Conservation (phyloP, 2,797 vertebrate species). For the Falco concolor region DNA sequence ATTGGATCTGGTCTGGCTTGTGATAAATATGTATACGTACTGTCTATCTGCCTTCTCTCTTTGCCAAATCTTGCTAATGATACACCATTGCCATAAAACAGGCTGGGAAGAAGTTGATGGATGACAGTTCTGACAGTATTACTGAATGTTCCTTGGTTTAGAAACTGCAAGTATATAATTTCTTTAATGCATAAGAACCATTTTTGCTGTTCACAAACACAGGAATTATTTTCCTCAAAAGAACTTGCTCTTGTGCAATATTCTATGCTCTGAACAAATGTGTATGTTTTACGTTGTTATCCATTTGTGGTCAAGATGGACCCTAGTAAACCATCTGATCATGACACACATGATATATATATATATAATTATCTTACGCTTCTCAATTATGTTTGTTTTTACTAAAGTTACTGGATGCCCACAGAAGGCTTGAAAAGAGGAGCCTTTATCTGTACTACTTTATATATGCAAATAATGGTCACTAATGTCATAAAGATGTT, state of each 20-base stretch:
- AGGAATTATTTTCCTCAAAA: slow-evolving; percentile 61
- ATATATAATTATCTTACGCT: slow-evolving; percentile 28
- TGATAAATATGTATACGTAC: slow-evolving; percentile 20
- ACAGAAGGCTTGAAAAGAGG: slow-evolving; percentile 57
- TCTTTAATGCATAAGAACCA: slow-evolving; percentile 51
- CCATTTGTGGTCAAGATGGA: slow-evolving; percentile 60
- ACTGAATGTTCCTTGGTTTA: slow-evolving; percentile 71
- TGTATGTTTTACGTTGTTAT: slow-evolving; percentile 68
- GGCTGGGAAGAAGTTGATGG: slow-evolving; percentile 55
- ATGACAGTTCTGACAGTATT: slow-evolving; percentile 74
- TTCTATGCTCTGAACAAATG: slow-evolving; percentile 81
- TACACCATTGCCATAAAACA: slow-evolving; percentile 66
- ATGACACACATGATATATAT: neutral
- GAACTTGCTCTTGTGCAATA: slow-evolving; percentile 82
- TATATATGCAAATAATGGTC: slow-evolving; percentile 63
- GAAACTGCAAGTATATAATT: slow-evolving; percentile 50
- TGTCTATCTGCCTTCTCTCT: slow-evolving; percentile 70
- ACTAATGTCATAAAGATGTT: slow-evolving; percentile 63
- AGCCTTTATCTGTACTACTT: slow-evolving; percentile 59
- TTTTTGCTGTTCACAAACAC: slow-evolving; percentile 62
- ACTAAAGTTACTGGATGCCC: slow-evolving; percentile 53
- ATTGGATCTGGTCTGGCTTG: slow-evolving; percentile 21
- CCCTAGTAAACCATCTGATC: slow-evolving; percentile 56
- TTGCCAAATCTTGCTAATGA: slow-evolving; percentile 76
- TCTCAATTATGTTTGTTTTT: slow-evolving; percentile 54